Base-by-base conservation (phyloP, 2,888 invertebrate species). In the Aleiodes alternator region DNA sequence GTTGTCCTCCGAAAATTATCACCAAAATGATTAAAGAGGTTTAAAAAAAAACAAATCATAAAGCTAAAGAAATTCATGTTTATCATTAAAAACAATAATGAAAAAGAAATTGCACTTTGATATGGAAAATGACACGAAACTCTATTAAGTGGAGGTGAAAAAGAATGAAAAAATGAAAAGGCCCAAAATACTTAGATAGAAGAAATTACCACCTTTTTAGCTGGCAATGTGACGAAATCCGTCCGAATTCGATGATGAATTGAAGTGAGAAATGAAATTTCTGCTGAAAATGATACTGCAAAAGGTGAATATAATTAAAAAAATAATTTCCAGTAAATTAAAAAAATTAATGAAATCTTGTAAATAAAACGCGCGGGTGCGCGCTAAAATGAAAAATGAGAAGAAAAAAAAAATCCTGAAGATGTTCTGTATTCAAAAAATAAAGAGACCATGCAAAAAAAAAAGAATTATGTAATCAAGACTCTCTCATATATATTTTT, bases 381-480 rank as follows among this genome's bases (percentile, higher is more conserved):
- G 69, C 61, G 43, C 50, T 56, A 50, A 74, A 48, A 23, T 23
- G 31, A 50, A 72, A 75, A 73, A 69, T 59, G 48, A 75, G 61
- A 72, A 38, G 50, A 43, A 64, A 57, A 48, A 72, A 78, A 68
- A 72, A 68, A 79, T 78, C 71, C 76, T 80, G 80, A 80, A 76
- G 70, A 72, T 81, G 79, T 82, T 81, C 76, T 82, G 81, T 82
- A 81, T 79, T 77, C 76, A 78, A 81, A 79, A 79, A 81, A 75
- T 76, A 70, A 71, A 75, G 38, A 74, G 79, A 79, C 76, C 78
- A 78, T 81, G 78, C 31, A 50, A 66, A 68, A 23, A 68, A 51
- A 61, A 78, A 68, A 51, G 43, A 78, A 80, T 76, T 78, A 72
- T 79, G 73, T 74, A 73, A 76, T 64, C 56, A 69, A 69, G 61